Evolutionary conservation across 1,140 invertebrate genomes (phyloP).

Genomic region (Lepidostoma basale): DNA sequence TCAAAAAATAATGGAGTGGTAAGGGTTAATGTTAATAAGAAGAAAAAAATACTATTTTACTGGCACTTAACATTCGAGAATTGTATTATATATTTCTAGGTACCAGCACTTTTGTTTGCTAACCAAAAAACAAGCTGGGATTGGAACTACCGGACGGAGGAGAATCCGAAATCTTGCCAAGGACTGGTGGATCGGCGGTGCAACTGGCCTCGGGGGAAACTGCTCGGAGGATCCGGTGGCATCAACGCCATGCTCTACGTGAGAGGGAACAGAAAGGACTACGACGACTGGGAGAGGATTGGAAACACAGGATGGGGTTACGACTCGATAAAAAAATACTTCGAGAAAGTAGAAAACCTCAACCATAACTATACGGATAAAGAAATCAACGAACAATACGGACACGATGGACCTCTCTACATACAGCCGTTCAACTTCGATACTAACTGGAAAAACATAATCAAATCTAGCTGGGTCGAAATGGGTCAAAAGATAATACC

Average conservation of each 20-base stretch:
- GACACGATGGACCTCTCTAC: slow-evolving; percentile 52
- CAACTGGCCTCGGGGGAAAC: slow-evolving; percentile 72
- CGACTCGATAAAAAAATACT: slow-evolving; percentile 67
- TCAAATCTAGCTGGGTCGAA: slow-evolving; percentile 59
- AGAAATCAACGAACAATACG: slow-evolving; percentile 50
- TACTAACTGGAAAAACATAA: slow-evolving; percentile 47
- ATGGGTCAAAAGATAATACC: slow-evolving; percentile 56
- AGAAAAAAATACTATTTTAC: too few species aligned
- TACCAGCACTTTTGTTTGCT: slow-evolving; percentile 61
- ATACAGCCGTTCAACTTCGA: slow-evolving; percentile 49
- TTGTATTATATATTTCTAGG: slow-evolving; percentile 47
- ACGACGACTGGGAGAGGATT: slow-evolving; percentile 66
- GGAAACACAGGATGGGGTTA: slow-evolving; percentile 69
- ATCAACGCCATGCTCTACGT: slow-evolving; percentile 86
- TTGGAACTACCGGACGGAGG: slow-evolving; percentile 71
- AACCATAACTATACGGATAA: slow-evolving; percentile 49
- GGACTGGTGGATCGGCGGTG: slow-evolving; percentile 60
- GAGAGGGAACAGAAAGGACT: slow-evolving; percentile 70
- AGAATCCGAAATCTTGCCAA: slow-evolving; percentile 62
- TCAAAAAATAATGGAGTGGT: too few species aligned
- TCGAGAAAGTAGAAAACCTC: slow-evolving; percentile 57
- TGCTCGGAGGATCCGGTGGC: slow-evolving; percentile 76
- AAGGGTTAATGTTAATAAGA: too few species aligned
- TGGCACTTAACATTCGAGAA: too few species aligned
- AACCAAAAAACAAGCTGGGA: slow-evolving; percentile 63